Base-by-base conservation (phyloP, 2,888 invertebrate species). In the Norana najaformis region DNA sequence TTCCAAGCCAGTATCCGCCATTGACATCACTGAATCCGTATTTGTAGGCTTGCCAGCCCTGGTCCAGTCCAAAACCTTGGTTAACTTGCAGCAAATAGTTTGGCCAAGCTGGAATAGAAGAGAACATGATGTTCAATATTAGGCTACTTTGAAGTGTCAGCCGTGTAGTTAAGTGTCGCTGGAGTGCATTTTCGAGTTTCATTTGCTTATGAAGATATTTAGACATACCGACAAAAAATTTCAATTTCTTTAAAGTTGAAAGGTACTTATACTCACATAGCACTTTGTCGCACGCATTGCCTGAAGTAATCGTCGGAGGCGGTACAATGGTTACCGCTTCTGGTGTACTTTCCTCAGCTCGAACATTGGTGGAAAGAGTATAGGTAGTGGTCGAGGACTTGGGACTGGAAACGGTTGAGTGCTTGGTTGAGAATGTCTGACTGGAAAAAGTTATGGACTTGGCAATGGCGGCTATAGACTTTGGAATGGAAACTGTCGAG, bases 1-100 rank as follows among this genome's bases (percentile, higher is more conserved):
- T 85, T 16, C 85, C 85, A 0, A 85, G 4, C 36, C 36, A 85
- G 85, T 85, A 85, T 35, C 85, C 85, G 0, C 85, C 85, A 35
- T 35, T 37, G 85, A 35, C 35, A 35, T 85, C 85, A 8, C 85
- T 85, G 85, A 85, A 85, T 85, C 85, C 85, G 85, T 85, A 36
- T 37, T 85, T 85, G 85, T 85, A 85, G 85, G 85, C 85, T 37
- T 35, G 23, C 85, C 85, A 85, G 6, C 20, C 11, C 85, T 85
- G 85, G 18, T 85, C 85, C 4, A 85, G 36, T 36, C 85, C 85
- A 37, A 37, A 36, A 14, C 37, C 37, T 6, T 35, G 18, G 36
- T 85, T 85, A 0, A 37, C 85, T 37, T 85, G 85, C 13, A 85
- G 8, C 85, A 85, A 20, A 37, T 85, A 85, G 85, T n/a, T 69